Percentiles rank a stretch among this genome's conserved stretches.
Conservation (phyloP, 2,113 vertebrate species). For the Motacilla alba region DNA sequence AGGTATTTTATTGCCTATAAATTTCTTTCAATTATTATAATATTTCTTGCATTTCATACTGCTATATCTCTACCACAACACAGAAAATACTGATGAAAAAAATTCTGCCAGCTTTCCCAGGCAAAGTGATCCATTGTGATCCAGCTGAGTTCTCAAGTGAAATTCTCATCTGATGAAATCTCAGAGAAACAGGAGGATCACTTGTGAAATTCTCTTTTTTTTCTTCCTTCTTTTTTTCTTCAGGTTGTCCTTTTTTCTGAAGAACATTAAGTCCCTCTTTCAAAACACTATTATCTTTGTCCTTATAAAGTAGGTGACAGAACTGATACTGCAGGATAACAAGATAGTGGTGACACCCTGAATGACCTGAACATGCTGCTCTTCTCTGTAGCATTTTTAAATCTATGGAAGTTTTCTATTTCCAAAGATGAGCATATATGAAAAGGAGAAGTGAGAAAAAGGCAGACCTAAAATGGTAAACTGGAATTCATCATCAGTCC, state of each 20-base stretch:
- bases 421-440: background rate
- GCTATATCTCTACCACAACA: background rate
- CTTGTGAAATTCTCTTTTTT: background rate
- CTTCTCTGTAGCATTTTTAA: background rate
- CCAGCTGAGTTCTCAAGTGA: background rate
- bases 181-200: background rate
- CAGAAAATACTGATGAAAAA: background rate
- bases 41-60: background rate
- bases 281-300: background rate
- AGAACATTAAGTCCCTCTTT: background rate
- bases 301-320: background rate
- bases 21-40: background rate
- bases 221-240: background rate
- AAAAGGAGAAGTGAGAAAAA: background rate
- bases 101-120: background rate
- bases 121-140: background rate
- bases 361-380: background rate
- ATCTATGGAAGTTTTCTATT: background rate
- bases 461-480: background rate
- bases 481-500: background rate
- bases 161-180: background rate
- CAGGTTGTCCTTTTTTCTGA: background rate
- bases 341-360: background rate
- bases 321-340: background rate
- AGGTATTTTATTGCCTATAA: background rate